Conservation (phyloP, 2,888 invertebrate species). For the Sarcophaga subvicina region DNA sequence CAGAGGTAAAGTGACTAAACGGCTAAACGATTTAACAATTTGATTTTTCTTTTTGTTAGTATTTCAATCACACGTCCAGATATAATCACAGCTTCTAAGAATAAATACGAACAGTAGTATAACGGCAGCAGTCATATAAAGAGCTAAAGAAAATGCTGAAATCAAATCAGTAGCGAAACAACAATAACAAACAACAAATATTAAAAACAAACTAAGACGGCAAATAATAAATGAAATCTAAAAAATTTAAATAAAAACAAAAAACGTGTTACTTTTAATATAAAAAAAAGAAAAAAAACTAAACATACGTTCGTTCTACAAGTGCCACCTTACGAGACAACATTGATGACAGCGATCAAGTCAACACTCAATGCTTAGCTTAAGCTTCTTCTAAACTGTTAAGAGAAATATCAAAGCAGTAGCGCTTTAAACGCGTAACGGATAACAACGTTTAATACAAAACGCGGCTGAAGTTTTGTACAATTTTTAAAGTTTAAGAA, state of each 20-base stretch:
- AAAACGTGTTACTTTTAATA: background rate
- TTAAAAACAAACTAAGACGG: slow-evolving; percentile 12
- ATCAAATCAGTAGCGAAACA: background rate
- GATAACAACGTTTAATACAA: slow-evolving; percentile 29
- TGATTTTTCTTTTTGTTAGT: too few species aligned
- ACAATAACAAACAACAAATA: background rate
- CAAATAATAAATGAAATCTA: slow-evolving; percentile 36
- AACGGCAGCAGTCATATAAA: background rate
- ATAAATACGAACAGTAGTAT: background rate
- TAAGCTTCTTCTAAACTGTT: slow-evolving; percentile 53
- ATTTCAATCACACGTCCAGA: too few species aligned
- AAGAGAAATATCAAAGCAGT: slow-evolving; percentile 53
- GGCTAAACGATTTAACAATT: too few species aligned
- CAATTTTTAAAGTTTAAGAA: too few species aligned
- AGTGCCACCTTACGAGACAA: too few species aligned
- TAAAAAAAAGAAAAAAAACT: too few species aligned
- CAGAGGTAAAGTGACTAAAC: too few species aligned
- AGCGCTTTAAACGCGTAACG: slow-evolving; percentile 47
- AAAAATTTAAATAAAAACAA: slow-evolving; percentile 21
- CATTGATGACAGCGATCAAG: too few species aligned
- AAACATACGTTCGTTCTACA: too few species aligned
- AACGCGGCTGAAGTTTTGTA: too few species aligned
- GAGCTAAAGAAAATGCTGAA: background rate
- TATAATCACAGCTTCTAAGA: background rate
- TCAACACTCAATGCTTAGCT: too few species aligned